These are phyloP conservation scores for Strix uralensis DNA, from an alignment of 2,113 vertebrate genomes.

Conservation along the genomic window DNA sequence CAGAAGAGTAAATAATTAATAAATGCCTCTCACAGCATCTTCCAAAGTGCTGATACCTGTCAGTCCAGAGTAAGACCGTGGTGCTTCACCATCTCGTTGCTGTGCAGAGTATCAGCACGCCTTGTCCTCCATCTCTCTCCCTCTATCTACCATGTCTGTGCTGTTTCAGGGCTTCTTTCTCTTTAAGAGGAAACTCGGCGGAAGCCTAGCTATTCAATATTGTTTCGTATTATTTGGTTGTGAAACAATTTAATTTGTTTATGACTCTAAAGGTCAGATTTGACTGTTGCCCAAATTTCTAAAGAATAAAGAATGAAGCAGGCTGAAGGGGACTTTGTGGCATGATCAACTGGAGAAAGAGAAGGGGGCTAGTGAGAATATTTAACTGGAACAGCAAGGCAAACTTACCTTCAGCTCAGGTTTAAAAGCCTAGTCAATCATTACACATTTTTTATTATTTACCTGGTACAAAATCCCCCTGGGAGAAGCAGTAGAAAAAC, in stretches of 20 bases:
- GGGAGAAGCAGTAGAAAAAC: not conserved
- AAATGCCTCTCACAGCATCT: not conserved
- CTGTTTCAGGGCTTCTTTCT: constrained; percentile 16
- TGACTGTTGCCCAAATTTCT: constrained; percentile 45
- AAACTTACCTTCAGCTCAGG: constrained; percentile 57
- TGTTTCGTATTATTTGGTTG: constrained; percentile 49
- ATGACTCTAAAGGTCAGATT: constrained; percentile 57
- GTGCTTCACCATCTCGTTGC: not conserved
- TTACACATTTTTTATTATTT: constrained; percentile 79
- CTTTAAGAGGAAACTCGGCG: constrained; percentile 27
- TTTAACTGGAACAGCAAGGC: constrained; percentile 59
- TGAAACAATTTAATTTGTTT: constrained; percentile 61
- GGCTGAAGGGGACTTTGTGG: constrained; percentile 14
- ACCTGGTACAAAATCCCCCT: constrained; percentile 65
- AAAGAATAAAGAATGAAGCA: constrained; percentile 46
- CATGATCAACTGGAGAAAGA: constrained; percentile 13
- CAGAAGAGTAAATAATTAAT: not conserved
- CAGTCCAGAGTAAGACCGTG: not conserved
- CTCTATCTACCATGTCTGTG: not conserved
- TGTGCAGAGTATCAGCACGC: rapidly evolving
- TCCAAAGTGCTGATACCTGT: not conserved
- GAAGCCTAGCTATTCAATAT: constrained; percentile 48
- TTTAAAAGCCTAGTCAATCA: constrained; percentile 74
- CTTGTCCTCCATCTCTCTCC: not conserved
- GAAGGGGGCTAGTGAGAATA: constrained; percentile 26